Percentiles rank a stretch among this genome's conserved stretches.
phyloP scores from a whole-genome alignment of 2,888 invertebrate genomes.

The Gymnocheta viridis region DNA sequence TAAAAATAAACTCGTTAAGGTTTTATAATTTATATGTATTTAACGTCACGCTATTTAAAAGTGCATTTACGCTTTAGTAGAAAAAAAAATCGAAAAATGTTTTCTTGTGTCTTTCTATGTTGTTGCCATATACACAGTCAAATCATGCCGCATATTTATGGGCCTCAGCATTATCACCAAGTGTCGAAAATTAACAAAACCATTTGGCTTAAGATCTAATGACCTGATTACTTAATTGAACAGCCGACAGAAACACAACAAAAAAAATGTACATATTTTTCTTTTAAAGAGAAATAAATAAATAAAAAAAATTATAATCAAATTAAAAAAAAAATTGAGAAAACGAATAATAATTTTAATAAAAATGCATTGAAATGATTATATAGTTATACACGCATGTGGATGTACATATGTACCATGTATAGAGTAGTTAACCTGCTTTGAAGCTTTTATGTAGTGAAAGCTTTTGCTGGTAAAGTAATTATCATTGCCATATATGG shows the following conservation, averaged over 20 bases:
- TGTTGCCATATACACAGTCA: conserved; percentile 15
- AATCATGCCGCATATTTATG: conserved; percentile 50
- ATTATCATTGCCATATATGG: no score
- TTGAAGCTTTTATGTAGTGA: no score
- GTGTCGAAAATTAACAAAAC: conserved; percentile 73
- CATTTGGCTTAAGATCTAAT: conserved; percentile 75
- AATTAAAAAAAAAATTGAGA: conserved; percentile 31
- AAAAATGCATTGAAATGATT: conserved; percentile 42
- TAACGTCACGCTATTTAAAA: conserved; percentile 71
- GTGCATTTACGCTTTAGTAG: conserved; percentile 67
- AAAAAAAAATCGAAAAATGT: conserved; percentile 27
- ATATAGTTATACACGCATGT: no score
- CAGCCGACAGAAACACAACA: conserved; percentile 68
- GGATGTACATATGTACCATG: no score
- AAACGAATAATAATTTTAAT: neutral
- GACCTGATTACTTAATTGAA: conserved; percentile 77
- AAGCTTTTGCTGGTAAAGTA: no score
- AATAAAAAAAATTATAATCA: conserved; percentile 37
- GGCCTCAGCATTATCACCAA: conserved; percentile 68
- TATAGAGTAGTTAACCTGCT: no score
- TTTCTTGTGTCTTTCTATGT: conserved; percentile 27
- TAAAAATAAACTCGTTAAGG: conserved; percentile 62
- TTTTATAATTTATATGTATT: conserved; percentile 69
- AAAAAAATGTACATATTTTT: conserved; percentile 45
- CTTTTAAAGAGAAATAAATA: conserved; percentile 24